Conservation (phyloP, 2,113 vertebrate species). For the Syngnathus scovelli region DNA sequence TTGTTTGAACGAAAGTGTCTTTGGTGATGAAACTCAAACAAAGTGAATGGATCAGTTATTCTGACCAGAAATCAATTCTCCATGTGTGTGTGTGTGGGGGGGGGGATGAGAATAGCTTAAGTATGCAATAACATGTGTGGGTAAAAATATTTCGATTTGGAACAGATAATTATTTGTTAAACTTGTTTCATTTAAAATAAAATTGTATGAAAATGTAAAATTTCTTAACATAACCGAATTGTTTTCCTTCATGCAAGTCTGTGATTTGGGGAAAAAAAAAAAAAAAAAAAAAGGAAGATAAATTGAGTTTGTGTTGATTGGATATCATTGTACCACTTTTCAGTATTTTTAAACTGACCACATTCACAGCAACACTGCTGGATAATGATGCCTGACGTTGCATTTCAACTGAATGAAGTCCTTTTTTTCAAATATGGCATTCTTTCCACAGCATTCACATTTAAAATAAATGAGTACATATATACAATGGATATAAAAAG, state of each 20-base stretch:
- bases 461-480: background rate
- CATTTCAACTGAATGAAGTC: background rate
- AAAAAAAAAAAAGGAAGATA: background rate
- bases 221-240: too few species aligned
- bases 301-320: background rate
- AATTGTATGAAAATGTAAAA: too few species aligned
- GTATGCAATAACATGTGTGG: too few species aligned
- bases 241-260: background rate
- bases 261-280: background rate
- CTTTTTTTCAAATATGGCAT: too few species aligned
- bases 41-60: background rate
- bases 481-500: background rate
- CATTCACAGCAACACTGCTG: background rate
- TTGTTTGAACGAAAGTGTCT: background rate
- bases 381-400: background rate
- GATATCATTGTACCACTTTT: background rate
- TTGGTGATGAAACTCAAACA: background rate
- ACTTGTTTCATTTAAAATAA: too few species aligned
- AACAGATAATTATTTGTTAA: too few species aligned
- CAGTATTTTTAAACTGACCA: background rate
- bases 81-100: too few species aligned
- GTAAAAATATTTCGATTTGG: too few species aligned
- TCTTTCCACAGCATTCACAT: background rate
- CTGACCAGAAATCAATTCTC: too few species aligned
- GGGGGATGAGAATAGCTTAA: too few species aligned